Conservation (phyloP, 1,140 invertebrate genomes). For the Drosophila azteca region DNA sequence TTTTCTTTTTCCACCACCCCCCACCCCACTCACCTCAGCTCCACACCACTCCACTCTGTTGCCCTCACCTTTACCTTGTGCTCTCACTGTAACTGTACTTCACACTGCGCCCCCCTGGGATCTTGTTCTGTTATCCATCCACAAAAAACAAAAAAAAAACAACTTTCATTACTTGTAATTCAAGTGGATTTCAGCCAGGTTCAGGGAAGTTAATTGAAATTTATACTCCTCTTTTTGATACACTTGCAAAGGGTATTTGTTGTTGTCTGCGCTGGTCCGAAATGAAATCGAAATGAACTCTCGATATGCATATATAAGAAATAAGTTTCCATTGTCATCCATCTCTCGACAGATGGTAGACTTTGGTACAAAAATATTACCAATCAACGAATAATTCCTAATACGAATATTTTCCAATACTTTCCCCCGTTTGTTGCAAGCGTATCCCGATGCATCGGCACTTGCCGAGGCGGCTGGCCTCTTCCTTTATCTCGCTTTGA, state of each 20-base stretch:
- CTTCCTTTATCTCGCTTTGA: conserved; percentile 24
- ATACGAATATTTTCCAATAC: neutral
- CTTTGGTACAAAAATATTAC: neutral
- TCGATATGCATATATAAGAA: neutral
- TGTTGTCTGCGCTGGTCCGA: no score
- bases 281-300: no score
- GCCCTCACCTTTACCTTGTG: conserved; percentile 25
- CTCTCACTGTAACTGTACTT: conserved; percentile 26
- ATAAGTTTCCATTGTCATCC: no score
- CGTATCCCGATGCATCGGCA: conserved; percentile 18
- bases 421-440: conserved; percentile 17
- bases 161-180: conserved; percentile 65
- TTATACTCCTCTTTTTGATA: conserved; percentile 47
- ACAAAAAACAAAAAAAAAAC: no score
- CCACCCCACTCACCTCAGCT: neutral
- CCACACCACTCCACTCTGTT: conserved; percentile 4
- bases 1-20: neutral
- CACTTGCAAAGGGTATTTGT: conserved; percentile 21
- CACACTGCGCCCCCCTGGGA: conserved; percentile 12
- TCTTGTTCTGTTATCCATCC: conserved; percentile 46
- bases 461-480: conserved; percentile 17
- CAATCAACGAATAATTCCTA: neutral
- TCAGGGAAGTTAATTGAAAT: conserved; percentile 80
- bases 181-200: conserved; percentile 74
- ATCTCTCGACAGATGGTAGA: no score